A percentile compares a stretch with the other conserved stretches of the same genome.
phyloP scores from a whole-genome alignment of 2,888 invertebrate species.

The Alsophila aescularia region DNA sequence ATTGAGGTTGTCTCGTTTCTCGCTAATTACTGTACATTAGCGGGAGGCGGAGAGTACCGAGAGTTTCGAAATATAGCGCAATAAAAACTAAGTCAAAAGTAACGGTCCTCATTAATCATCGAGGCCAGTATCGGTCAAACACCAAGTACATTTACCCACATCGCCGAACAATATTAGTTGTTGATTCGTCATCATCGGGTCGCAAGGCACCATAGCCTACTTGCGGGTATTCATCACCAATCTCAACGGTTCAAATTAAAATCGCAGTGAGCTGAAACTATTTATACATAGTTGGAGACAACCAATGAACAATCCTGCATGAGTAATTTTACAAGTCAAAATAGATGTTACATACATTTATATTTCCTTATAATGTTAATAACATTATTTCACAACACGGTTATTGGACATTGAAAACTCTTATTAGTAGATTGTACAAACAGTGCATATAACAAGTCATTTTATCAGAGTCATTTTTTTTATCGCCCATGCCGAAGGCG shows the following conservation, averaged over 20 bases:
- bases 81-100: conserved; percentile 73
- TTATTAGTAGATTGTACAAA: no score
- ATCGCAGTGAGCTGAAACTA: conserved; percentile 12
- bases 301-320: not conserved
- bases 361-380: no score
- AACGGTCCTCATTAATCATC: conserved; percentile 81
- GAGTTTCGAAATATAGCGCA: conserved; percentile 74
- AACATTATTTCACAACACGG: not conserved
- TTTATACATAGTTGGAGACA: not conserved
- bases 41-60: conserved; percentile 46
- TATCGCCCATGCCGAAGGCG: no score
- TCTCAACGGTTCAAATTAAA: conserved; percentile 31
- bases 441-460: no score
- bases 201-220: conserved; percentile 41
- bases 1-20: conserved; percentile 41
- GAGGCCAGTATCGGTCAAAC: conserved; percentile 76
- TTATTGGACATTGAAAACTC: not conserved
- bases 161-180: conserved; percentile 63
- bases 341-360: not conserved
- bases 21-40: conserved; percentile 56
- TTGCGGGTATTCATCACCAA: conserved; percentile 22
- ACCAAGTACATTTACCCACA: conserved; percentile 53
- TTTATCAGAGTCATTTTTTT: no score
- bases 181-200: conserved; percentile 64
- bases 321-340: not conserved